Conservation (phyloP, 2,113 vertebrate genomes). For the Etheostoma cragini region DNA sequence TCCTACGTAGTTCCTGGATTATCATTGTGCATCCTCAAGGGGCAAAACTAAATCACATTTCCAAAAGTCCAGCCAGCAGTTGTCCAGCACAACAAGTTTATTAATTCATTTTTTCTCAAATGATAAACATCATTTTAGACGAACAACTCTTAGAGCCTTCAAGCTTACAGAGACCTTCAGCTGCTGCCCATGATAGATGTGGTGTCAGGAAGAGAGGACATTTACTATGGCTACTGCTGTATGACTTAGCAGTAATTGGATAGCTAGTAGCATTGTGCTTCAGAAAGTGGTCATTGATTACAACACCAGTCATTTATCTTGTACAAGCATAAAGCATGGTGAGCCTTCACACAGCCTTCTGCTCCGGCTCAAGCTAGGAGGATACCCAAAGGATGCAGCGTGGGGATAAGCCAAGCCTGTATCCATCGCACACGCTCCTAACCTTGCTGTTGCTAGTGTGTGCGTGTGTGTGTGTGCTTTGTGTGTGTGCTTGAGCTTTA, state of each 20-base stretch:
- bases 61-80: background rate
- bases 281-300: slow-evolving; percentile 57
- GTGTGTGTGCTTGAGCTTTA: slow-evolving; percentile 12
- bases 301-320: slow-evolving; percentile 47
- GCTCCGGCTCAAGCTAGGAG: slow-evolving; percentile 15
- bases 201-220: slow-evolving; percentile 17
- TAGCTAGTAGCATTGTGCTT: slow-evolving; percentile 55
- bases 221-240: slow-evolving; percentile 52
- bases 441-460: slow-evolving; percentile 3
- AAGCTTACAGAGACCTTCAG: slow-evolving; percentile 36
- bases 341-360: slow-evolving; percentile 7
- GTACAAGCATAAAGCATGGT: background rate
- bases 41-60: background rate
- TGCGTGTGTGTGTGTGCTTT: slow-evolving; percentile 12
- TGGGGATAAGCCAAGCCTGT: slow-evolving; percentile 34
- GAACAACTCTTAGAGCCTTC: slow-evolving; percentile 14
- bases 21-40: background rate
- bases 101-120: slow-evolving; percentile 1
- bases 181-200: slow-evolving; percentile 37
- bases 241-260: slow-evolving; percentile 66
- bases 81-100: background rate
- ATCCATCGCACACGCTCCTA: slow-evolving; percentile 21
- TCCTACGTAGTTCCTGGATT: background rate
- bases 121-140: slow-evolving; percentile 35
- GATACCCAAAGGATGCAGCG: slow-evolving; percentile 16